Evolutionary conservation across 2,888 invertebrate species (phyloP).

Genomic region (Hemistola chrysoprasaria): DNA sequence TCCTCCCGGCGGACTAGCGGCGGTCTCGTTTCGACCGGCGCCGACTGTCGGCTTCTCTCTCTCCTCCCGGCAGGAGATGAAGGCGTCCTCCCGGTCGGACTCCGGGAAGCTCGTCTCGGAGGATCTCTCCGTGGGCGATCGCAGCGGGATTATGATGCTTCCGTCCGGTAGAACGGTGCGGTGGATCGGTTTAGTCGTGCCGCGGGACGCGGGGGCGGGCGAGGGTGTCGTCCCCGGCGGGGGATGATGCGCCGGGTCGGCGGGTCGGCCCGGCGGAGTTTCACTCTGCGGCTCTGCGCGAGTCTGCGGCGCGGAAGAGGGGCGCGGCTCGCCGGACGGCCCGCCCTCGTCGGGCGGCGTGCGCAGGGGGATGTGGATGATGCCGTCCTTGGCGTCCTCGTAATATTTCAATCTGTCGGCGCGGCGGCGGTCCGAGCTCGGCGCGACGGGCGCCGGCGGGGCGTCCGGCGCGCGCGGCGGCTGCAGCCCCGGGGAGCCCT

Average conservation of each 20-base stretch:
- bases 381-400: constrained; percentile 84
- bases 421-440: constrained; percentile 38
- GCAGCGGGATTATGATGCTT: constrained; percentile 81
- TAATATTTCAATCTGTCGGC: constrained; percentile 80
- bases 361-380: constrained; percentile 87
- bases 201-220: constrained; percentile 30
- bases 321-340: constrained; percentile 37
- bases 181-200: constrained; percentile 55
- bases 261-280: neutral
- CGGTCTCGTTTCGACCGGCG: constrained; percentile 7
- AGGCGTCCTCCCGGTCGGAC: constrained; percentile 17
- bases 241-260: neutral
- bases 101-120: constrained; percentile 29
- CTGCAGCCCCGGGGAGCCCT: constrained; percentile 52
- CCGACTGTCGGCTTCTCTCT: too few relatives aligned
- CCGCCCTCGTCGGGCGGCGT: constrained; percentile 86
- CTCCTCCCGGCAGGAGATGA: too few relatives aligned
- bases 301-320: constrained; percentile 38
- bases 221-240: constrained; percentile 4
- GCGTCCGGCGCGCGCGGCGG: constrained; percentile 46
- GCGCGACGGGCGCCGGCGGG: constrained; percentile 27
- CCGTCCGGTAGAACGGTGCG: constrained; percentile 79
- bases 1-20: constrained; percentile 7
- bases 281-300: constrained; percentile 30
- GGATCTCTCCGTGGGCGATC: constrained; percentile 67